phyloP scores from a whole-genome alignment of 2,888 invertebrate species.

The Stenurella melanura region DNA sequence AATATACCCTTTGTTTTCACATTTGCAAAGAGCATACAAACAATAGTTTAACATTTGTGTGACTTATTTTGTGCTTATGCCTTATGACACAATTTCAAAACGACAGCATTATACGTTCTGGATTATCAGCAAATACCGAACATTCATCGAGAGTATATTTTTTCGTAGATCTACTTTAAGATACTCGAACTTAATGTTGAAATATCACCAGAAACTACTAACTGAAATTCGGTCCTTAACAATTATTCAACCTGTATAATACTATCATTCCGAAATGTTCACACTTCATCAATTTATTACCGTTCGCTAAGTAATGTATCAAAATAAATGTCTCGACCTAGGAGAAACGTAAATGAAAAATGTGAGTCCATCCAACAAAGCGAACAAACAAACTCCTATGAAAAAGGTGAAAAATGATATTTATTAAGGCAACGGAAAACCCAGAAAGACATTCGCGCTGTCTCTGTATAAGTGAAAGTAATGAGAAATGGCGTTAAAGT shows the following conservation, averaged over 20 bases:
- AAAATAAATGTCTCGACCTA: background rate
- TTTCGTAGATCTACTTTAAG: too few relatives aligned
- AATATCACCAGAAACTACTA: too few relatives aligned
- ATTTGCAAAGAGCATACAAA: too few relatives aligned
- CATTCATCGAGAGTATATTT: too few relatives aligned
- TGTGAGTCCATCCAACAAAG: background rate
- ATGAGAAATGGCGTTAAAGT: background rate
- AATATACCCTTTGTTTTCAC: too few relatives aligned
- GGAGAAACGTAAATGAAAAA: conserved; percentile 10
- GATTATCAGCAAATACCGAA: too few relatives aligned
- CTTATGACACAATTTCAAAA: too few relatives aligned
- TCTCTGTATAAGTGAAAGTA: background rate
- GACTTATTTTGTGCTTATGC: too few relatives aligned
- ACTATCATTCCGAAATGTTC: background rate
- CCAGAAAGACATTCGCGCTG: conserved; percentile 6
- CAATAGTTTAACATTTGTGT: too few relatives aligned
- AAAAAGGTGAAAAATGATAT: conserved; percentile 16
- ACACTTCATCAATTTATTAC: background rate
- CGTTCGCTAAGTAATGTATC: background rate
- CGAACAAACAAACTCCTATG: background rate
- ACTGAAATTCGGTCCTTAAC: too few relatives aligned
- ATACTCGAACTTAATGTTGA: too few relatives aligned
- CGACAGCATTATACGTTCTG: too few relatives aligned
- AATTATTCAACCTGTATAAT: background rate
- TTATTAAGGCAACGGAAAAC: background rate